Percentiles rank a stretch among this genome's conserved stretches.
phyloP scores from a whole-genome alignment of 2,113 vertebrate species.

The Tapirus terrestris region DNA sequence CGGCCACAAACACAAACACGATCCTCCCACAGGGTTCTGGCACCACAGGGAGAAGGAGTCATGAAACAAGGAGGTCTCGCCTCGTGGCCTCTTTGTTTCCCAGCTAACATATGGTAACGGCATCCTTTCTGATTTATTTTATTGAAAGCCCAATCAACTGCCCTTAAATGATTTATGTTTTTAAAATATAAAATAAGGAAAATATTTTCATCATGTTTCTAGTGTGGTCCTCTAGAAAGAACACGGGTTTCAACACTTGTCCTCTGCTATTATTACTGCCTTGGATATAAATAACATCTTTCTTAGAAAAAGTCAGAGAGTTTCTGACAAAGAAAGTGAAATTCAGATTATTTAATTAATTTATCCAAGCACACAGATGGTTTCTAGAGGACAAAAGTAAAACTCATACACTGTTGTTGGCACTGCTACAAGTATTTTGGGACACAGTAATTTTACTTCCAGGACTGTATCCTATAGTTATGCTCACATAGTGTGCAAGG shows the following conservation, averaged over 20 bases:
- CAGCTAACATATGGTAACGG: background rate
- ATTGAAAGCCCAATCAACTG: constrained; percentile 8
- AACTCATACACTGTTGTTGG: background rate
- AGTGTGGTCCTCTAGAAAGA: background rate
- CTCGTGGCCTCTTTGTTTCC: background rate
- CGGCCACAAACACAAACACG: background rate
- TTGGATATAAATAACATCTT: background rate
- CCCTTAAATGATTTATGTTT: background rate
- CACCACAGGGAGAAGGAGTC: background rate
- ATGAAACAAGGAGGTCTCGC: background rate
- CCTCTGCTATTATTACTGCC: background rate
- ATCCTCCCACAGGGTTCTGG: background rate
- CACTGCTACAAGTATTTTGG: background rate
- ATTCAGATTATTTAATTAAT: background rate
- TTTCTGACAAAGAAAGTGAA: constrained; percentile 16
- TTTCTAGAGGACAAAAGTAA: background rate
- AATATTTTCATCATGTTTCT: constrained; percentile 2
- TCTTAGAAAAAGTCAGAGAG: constrained; percentile 1
- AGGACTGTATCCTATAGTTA: background rate
- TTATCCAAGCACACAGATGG: background rate
- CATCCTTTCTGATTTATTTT: background rate
- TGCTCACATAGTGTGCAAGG: background rate
- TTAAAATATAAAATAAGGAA: constrained; percentile 12
- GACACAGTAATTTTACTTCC: background rate
- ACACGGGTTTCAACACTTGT: background rate